Base-by-base conservation (phyloP, 2,797 vertebrate genomes). In the Argentina silus region DNA sequence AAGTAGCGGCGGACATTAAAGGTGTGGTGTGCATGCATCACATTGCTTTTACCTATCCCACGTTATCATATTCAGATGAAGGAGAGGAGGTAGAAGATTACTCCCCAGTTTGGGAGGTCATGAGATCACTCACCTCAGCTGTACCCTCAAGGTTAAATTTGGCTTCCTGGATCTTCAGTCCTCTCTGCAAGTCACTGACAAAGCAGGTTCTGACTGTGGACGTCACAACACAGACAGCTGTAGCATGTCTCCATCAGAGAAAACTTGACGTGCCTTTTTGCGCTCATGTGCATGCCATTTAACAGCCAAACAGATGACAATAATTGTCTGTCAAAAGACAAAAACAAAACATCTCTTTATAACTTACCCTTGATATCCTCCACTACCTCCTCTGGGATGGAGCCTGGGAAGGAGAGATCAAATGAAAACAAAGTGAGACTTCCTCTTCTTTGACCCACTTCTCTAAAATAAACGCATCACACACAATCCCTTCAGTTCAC, bases 301-400 rank as follows among this genome's bases (percentile, higher is more conserved):
- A 60, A 23, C 23, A 14, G 59, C 12, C 27, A 36, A 27, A 36
- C 23, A 42, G 59, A 60, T 27, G 14, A 21, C 23, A 21, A 27
- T 21, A 21, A 60, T 60, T 42, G 59, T 15, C 23, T 60, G 59
- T 15, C 4, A 6, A 7, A 60, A 60, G 11, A 27, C 23, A 60
- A 27, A 14, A 60, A 36, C 11, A 23, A 59, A 8, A 59, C 11
- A 23, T 47, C 44, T 47, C 44, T 19, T 43, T 62, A n/a, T 1
- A 45, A 51, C 85, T 77, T 88, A 98, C 97, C 98, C 92, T 99
- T 99, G 83, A 99, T 96, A 78, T 99, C 98, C 80, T 99, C 97
- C 76, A 99, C 94, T 27, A 96, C 88, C 36, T 97, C 95, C 88
- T 99, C 97, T 77, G 95, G 93, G 78, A 99, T 90, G 47, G 93